phyloP scores from a whole-genome alignment of 2,797 vertebrate species.

The Myiotriccus ornatus region DNA sequence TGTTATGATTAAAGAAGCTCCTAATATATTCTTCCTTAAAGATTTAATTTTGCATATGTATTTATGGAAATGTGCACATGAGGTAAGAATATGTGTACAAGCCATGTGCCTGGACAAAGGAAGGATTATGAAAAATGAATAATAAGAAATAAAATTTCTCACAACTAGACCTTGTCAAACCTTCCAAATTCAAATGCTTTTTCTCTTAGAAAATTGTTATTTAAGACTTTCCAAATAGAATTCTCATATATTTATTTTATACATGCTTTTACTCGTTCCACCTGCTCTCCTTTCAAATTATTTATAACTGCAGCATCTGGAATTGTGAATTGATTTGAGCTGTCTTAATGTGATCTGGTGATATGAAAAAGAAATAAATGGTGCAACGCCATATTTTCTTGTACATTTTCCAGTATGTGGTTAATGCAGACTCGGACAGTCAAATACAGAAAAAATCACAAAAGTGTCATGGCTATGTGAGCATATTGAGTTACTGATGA shows the following conservation, averaged over 20 bases:
- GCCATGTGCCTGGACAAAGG: neutral
- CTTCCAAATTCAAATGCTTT: neutral
- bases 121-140: neutral
- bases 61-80: neutral
- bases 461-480: neutral
- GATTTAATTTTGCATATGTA: neutral
- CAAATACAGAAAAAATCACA: neutral
- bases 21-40: neutral
- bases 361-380: neutral
- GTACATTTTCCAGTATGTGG: neutral
- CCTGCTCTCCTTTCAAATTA: neutral
- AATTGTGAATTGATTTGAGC: neutral
- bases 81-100: neutral
- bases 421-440: neutral
- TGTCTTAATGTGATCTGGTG: neutral
- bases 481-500: neutral
- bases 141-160: neutral
- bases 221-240: neutral
- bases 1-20: neutral
- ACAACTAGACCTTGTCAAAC: neutral
- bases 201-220: neutral
- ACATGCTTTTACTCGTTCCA: neutral
- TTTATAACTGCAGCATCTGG: neutral
- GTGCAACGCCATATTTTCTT: neutral
- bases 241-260: neutral